Evolutionary conservation across 1,140 invertebrate species (phyloP).

Genomic region (Ceratosolen solmsi): DNA sequence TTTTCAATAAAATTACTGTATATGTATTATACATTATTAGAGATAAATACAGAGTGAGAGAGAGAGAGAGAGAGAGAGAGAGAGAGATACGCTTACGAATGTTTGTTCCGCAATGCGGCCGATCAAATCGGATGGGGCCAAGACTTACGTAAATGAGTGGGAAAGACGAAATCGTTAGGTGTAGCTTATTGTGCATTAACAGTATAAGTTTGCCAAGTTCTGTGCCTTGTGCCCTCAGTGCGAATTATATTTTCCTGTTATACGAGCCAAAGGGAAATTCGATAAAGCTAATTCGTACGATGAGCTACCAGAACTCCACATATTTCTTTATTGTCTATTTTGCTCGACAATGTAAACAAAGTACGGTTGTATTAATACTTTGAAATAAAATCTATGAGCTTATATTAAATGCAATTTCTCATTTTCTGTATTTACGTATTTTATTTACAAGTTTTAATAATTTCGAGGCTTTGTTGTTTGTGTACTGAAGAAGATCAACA

Average conservation of each 20-base stretch:
- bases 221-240: background rate
- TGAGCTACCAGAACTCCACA: background rate
- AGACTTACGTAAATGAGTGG: background rate
- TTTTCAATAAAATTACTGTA: background rate
- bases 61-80: background rate
- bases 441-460: too few species aligned
- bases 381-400: background rate
- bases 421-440: background rate
- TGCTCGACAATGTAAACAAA: background rate
- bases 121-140: slow-evolving; percentile 12
- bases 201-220: background rate
- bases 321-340: background rate
- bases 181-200: background rate
- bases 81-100: background rate
- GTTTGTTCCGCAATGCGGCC: slow-evolving; percentile 30
- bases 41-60: background rate
- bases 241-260: background rate
- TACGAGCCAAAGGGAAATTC: background rate
- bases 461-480: too few species aligned
- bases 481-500: too few species aligned
- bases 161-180: background rate
- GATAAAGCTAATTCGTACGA: background rate
- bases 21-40: background rate
- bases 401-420: background rate
- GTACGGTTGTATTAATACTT: background rate